Evolutionary conservation across 1,140 invertebrate genomes (phyloP).

Genomic region (Brachionus calyciflorus): DNA sequence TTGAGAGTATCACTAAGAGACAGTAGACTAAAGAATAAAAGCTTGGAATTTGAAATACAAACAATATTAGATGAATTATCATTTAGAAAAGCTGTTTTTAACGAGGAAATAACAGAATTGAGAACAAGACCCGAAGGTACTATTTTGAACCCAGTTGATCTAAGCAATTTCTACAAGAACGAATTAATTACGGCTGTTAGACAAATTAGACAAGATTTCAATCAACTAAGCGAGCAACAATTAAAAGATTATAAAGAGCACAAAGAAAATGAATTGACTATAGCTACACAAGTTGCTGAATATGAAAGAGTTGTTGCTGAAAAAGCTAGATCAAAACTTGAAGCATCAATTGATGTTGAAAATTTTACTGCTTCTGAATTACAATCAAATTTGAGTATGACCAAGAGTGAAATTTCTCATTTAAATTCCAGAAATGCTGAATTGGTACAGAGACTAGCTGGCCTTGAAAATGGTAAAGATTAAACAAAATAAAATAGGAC

Average conservation of each 20-base stretch:
- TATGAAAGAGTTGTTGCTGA: slow-evolving; percentile 39
- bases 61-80: slow-evolving; percentile 29
- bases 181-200: slow-evolving; percentile 32
- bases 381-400: neutral
- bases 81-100: slow-evolving; percentile 38
- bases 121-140: neutral
- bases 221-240: slow-evolving; percentile 11
- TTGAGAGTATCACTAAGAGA: slow-evolving; percentile 22
- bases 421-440: slow-evolving; percentile 4
- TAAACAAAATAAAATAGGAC: too few relatives aligned
- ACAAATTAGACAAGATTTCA: slow-evolving; percentile 25
- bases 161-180: slow-evolving; percentile 44
- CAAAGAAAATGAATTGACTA: slow-evolving; percentile 26
- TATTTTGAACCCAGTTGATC: slow-evolving; percentile 13
- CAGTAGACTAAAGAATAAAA: slow-evolving; percentile 18
- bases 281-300: slow-evolving; percentile 3
- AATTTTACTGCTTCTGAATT: neutral
- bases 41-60: slow-evolving; percentile 37
- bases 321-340: neutral
- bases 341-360: slow-evolving; percentile 28
- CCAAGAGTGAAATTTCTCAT: neutral
- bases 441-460: neutral
- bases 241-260: slow-evolving; percentile 22
- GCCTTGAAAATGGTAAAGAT: slow-evolving; percentile 28
- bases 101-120: slow-evolving; percentile 21